Conservation (phyloP, 2,113 vertebrate genomes). For the Antidorcas marsupialis region DNA sequence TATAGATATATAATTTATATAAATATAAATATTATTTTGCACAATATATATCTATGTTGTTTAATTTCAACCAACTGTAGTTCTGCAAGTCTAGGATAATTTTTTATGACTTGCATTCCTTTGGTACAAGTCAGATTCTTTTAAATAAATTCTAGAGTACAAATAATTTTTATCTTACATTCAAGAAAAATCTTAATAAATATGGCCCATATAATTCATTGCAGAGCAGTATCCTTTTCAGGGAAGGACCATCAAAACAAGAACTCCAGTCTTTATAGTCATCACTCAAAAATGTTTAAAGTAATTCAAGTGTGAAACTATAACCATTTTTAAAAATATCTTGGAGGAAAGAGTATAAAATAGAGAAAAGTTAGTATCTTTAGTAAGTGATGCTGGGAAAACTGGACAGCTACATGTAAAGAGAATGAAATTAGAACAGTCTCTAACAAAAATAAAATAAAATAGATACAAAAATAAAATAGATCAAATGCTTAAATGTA, state of each 20-base stretch:
- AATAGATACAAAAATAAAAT: neutral
- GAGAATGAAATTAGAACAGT: neutral
- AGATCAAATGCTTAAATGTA: neutral
- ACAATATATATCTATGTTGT: neutral
- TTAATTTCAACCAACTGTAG: neutral
- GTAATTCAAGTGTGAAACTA: neutral
- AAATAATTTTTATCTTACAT: neutral
- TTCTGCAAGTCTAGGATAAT: neutral
- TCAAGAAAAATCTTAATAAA: neutral
- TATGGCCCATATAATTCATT: neutral
- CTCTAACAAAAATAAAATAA: neutral
- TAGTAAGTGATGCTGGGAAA: neutral
- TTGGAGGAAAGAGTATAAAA: neutral
- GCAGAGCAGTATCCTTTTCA: neutral
- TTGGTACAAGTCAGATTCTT: neutral
- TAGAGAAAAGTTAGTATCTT: neutral
- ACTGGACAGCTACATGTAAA: neutral
- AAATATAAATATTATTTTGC: no score
- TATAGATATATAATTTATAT: neutral
- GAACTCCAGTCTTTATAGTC: neutral
- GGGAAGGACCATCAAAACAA: neutral
- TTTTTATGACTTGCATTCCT: neutral
- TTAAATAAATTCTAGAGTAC: neutral
- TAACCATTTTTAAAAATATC: neutral
- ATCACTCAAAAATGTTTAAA: neutral